Percentiles rank a stretch among this genome's conserved stretches.
These are phyloP conservation scores for Mus spicilegus DNA, from an alignment of 2,113 vertebrate genomes.

Conservation along the genomic window DNA sequence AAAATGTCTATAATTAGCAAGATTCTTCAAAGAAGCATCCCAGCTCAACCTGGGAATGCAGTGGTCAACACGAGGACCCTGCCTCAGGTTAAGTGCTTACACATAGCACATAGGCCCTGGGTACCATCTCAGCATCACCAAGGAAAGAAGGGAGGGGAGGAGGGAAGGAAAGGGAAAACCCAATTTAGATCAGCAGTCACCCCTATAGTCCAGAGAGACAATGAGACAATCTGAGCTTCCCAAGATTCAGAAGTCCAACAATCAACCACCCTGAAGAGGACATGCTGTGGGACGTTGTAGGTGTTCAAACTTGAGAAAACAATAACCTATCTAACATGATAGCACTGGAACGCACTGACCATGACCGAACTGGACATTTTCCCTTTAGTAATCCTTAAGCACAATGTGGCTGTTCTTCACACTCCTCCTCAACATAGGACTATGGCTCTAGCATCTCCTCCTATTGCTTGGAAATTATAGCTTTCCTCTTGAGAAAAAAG, in stretches of 20 bases:
- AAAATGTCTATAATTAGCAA: conserved; percentile 10
- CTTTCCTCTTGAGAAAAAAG: not conserved
- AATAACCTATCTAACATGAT: not conserved
- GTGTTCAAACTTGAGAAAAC: conserved; percentile 3
- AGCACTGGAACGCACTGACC: not conserved
- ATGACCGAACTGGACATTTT: not conserved
- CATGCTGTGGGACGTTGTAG: not conserved
- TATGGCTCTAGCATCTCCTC: not conserved
- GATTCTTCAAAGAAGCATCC: not conserved
- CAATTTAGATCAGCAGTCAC: not conserved
- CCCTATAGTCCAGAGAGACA: not conserved
- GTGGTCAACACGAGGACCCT: not conserved
- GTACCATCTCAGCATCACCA: not conserved
- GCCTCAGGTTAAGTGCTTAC: not conserved
- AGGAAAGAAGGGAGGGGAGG: not conserved
- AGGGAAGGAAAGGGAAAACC: no score
- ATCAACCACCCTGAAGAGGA: not conserved
- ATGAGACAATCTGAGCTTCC: not conserved
- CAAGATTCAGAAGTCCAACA: no score
- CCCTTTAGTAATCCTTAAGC: not conserved
- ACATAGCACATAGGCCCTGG: not conserved
- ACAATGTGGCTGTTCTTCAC: not conserved
- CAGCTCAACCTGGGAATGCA: not conserved
- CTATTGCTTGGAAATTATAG: not conserved
- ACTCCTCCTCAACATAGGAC: not conserved